These are phyloP conservation scores for Fragum sueziense DNA, from an alignment of 2,888 invertebrate genomes.

Conservation along the genomic window DNA sequence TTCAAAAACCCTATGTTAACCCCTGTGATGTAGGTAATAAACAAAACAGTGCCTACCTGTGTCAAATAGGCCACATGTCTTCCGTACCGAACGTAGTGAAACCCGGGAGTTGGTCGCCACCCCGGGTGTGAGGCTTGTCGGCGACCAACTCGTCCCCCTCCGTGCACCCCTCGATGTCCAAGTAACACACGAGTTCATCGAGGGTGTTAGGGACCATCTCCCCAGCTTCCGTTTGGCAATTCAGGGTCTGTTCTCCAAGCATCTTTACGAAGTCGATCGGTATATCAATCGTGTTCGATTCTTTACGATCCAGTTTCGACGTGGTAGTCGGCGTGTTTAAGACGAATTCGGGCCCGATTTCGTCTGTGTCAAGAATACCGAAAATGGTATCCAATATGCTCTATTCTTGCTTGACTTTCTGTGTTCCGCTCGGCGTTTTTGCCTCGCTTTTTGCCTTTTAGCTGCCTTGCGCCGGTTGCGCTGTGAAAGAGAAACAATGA, in stretches of 20 bases:
- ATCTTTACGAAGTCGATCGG: constrained; percentile 56
- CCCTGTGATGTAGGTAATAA: no score
- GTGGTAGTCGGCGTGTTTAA: not conserved
- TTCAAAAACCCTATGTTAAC: no score
- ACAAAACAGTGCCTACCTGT: no score
- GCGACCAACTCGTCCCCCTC: constrained; percentile 44
- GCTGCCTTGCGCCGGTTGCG: constrained; percentile 47
- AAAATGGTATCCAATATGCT: constrained; percentile 44
- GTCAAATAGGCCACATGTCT: constrained; percentile 79
- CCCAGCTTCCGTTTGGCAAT: constrained; percentile 59
- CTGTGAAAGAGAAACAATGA: constrained; percentile 31
- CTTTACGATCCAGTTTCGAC: constrained; percentile 10
- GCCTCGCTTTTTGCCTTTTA: constrained; percentile 40
- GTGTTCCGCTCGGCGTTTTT: constrained; percentile 40
- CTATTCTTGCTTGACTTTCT: constrained; percentile 11
- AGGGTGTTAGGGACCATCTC: constrained; percentile 72
- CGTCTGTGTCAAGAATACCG: constrained; percentile 44
- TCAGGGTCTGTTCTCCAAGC: constrained; percentile 58
- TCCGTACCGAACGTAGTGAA: constrained; percentile 76
- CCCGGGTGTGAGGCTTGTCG: constrained; percentile 45
- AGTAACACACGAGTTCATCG: constrained; percentile 73
- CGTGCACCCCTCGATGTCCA: constrained; percentile 67
- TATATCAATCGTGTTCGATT: constrained; percentile 36
- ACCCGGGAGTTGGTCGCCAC: constrained; percentile 65
- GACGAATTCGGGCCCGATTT: constrained; percentile 2